Percentiles rank a stretch among this genome's conserved stretches.
These are phyloP conservation scores for Alces alces DNA, from an alignment of 2,113 vertebrate species.

Conservation along the genomic window DNA sequence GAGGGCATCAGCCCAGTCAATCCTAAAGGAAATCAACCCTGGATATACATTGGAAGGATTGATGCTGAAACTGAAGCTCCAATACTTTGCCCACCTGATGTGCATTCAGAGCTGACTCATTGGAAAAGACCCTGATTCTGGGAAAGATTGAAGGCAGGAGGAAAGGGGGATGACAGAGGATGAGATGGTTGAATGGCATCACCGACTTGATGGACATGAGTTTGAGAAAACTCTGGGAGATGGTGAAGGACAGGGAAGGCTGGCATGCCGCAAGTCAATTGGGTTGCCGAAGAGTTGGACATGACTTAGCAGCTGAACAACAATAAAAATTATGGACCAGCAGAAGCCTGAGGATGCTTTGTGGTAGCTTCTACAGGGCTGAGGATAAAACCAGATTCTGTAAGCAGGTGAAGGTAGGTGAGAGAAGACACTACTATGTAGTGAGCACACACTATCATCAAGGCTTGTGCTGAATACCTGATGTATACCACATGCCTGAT, in stretches of 20 bases:
- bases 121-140: not conserved
- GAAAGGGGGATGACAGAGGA: not conserved
- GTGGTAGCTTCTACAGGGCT: not conserved
- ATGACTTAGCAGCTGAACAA: not conserved
- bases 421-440: not conserved
- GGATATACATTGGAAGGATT: not conserved
- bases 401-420: not conserved
- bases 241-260: not conserved
- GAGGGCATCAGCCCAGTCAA: not conserved
- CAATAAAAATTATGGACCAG: not conserved
- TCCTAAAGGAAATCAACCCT: not conserved
- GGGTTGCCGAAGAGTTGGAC: not conserved
- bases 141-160: not conserved
- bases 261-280: not conserved
- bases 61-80: not conserved
- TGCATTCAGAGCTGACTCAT: not conserved
- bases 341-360: not conserved
- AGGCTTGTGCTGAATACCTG: not conserved
- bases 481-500: not conserved
- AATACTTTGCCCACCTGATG: not conserved
- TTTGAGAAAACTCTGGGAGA: not conserved
- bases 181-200: not conserved
- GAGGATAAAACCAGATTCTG: not conserved
- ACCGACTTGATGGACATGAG: not conserved
- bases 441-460: not conserved